Evolutionary conservation across 2,888 invertebrate species (phyloP).

Genomic region (Limnephilus auricula): DNA sequence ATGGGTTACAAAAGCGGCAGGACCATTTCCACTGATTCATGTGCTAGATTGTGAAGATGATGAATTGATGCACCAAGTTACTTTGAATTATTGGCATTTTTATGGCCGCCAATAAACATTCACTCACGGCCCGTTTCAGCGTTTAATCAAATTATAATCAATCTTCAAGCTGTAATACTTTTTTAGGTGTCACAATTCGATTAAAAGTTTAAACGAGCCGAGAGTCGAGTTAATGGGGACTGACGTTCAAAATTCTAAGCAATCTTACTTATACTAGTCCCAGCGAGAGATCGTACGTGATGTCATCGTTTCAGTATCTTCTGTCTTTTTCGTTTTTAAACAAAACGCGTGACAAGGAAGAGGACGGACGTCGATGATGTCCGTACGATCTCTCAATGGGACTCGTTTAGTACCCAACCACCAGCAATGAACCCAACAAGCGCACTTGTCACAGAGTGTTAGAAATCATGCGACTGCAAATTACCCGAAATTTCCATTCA

Average conservation of each 20-base stretch:
- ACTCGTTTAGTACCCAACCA: not conserved
- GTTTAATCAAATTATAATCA: not conserved
- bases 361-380: too few species aligned
- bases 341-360: too few species aligned
- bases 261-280: not conserved
- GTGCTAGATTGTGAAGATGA: not conserved
- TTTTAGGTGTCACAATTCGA: not conserved
- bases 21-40: too few species aligned
- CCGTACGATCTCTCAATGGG: too few species aligned
- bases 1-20: not conserved
- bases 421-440: not conserved
- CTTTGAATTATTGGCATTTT: not conserved
- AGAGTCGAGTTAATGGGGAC: not conserved
- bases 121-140: too few species aligned
- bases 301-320: too few species aligned
- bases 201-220: not conserved
- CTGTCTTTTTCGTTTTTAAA: too few species aligned
- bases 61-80: not conserved
- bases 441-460: not conserved
- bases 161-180: not conserved
- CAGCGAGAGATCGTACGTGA: too few species aligned
- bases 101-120: not conserved
- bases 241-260: not conserved
- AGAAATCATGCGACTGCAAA: constrained; percentile 66
- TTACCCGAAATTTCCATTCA: constrained; percentile 85